Evolutionary conservation across 2,113 vertebrate species (phyloP).

Genomic region (Pterocles orientalis): DNA sequence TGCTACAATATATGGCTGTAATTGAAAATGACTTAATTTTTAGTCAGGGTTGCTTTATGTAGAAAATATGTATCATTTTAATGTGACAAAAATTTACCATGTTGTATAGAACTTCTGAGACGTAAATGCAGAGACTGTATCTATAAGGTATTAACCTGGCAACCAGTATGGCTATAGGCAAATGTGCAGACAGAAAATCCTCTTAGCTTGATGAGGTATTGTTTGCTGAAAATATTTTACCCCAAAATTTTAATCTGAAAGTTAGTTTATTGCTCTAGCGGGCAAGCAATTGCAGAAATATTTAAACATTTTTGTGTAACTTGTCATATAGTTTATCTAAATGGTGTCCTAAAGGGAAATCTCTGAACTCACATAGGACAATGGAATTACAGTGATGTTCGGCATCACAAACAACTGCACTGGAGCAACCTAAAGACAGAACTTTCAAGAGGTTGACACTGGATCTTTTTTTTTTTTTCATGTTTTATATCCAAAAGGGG

Average conservation of each 20-base stretch:
- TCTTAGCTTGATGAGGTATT: background rate
- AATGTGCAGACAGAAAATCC: background rate
- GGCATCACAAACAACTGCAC: background rate
- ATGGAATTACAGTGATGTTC: background rate
- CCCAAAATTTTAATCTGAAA: background rate
- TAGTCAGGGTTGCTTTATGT: constrained; percentile 56
- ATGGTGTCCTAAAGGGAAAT: background rate
- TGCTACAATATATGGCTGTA: constrained; percentile 50
- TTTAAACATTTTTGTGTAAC: background rate
- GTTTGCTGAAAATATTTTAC: background rate
- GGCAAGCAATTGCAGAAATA: background rate
- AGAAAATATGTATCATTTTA: constrained; percentile 47
- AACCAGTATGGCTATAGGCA: background rate
- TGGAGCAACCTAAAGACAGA: background rate
- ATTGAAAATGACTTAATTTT: constrained; percentile 71
- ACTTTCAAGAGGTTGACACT: background rate
- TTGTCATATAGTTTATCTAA: background rate
- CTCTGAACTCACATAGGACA: rapidly evolving
- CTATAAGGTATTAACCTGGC: background rate
- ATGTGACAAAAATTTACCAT: constrained; percentile 30
- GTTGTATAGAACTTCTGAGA: background rate
- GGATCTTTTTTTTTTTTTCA: background rate
- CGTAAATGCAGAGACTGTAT: background rate
- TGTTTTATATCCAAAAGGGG: background rate
- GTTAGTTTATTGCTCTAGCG: background rate